Evolutionary conservation across 2,113 vertebrate species (phyloP), one percentile per base, ranked within the genome.

Genomic region (Gasterosteus nipponicus): DNA sequence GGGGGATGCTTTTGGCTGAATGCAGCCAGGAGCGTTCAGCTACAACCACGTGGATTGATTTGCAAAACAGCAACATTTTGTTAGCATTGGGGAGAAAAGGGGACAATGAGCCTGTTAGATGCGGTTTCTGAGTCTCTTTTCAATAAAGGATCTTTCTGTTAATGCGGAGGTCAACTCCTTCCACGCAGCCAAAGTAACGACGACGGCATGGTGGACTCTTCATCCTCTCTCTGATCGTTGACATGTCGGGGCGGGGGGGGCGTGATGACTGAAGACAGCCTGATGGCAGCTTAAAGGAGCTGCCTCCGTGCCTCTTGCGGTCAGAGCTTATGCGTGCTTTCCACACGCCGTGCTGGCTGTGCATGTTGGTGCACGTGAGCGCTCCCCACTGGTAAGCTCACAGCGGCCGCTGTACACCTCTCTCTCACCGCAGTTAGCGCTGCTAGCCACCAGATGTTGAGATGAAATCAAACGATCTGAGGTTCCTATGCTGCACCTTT

Each of bases 51-150:
- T n/a, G 22, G 58, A 61, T 11, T 54, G 78, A 72, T 78, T 78
- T 65, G 59, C 29, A 64, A 61, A 62, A 9, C 65, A 76, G 67
- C 7, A 1, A 31, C 18, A 46, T 60, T 6, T 26, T 61, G 31
- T n/a, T 57, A 38, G 54, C 49, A n/a, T 19, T 63, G 41, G 44
- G 9, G 3, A 57, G 69, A 39, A 38, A 59, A 53, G 29, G 46
- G 33, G 59, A 78, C 14, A 61, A 56, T 46, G 35, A 68, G 10
- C 33, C 54, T 58, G 7, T 70, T 75, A 6, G 53, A 33, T 57
- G 57, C 58, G 42, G 71, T 68, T 69, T 61, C 29, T 75, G 9
- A 54, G 67, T 75, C 80, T 89, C 57, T 26, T 33, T 62, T 77
- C 71, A 38, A 78, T 81, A 61, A 60, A 75, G 59, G 68, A 75